A percentile compares a stretch with the other conserved stretches of the same genome.
These are phyloP conservation scores for Tapirus terrestris DNA, from an alignment of 2,113 vertebrate species.

Conservation along the genomic window DNA sequence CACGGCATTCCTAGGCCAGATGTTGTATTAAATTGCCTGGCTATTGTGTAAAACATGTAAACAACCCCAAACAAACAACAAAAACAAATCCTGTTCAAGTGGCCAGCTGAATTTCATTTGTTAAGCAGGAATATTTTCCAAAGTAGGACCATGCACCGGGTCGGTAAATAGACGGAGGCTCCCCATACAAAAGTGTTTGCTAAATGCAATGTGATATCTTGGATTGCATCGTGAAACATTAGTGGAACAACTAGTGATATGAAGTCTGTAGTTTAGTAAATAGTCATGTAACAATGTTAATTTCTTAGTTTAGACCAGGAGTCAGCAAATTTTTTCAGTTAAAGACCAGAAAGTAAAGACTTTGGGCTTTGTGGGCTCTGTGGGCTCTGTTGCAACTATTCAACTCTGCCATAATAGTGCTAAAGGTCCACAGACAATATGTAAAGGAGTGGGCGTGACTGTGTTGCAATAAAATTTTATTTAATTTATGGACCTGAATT, in stretches of 20 bases:
- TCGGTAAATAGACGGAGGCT: not conserved
- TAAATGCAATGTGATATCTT: not conserved
- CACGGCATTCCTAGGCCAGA: constrained; percentile 54
- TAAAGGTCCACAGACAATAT: not conserved
- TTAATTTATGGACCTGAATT: constrained; percentile 17
- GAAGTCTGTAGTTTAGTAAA: not conserved
- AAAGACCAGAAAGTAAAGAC: not conserved
- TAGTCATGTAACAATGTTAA: not conserved
- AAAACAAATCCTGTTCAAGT: constrained; percentile 65
- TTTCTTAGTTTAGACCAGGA: constrained; percentile 30
- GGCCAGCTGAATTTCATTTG: constrained; percentile 70
- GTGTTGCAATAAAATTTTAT: constrained; percentile 39
- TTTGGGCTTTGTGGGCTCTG: not conserved
- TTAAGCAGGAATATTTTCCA: constrained; percentile 48
- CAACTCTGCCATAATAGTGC: not conserved
- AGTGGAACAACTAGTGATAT: not conserved
- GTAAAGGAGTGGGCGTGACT: not conserved
- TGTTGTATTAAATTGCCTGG: constrained; percentile 53
- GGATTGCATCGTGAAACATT: not conserved
- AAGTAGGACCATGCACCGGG: constrained; percentile 53
- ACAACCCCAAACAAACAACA: constrained; percentile 65
- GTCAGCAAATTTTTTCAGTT: constrained; percentile 21
- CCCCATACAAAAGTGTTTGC: not conserved
- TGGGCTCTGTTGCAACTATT: not conserved
- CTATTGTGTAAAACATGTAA: constrained; percentile 71